Evolutionary conservation across 2,888 invertebrate genomes (phyloP).

Genomic region (Acrobeloides nanus): DNA sequence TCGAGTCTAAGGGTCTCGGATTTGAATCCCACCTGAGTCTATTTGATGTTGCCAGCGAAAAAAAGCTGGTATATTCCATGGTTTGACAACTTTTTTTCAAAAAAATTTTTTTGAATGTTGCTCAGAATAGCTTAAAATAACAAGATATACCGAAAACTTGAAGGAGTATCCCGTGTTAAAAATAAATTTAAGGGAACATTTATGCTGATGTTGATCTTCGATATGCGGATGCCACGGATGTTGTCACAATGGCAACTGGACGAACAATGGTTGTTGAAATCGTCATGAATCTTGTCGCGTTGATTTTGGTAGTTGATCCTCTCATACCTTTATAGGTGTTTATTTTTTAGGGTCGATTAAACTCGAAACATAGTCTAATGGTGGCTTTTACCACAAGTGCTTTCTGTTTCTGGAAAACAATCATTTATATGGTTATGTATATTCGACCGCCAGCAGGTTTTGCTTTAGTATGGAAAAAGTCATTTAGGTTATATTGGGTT

Average conservation of each 20-base stretch:
- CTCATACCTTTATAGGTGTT: not conserved
- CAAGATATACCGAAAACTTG: no score
- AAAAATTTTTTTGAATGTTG: no score
- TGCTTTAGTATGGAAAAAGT: no score
- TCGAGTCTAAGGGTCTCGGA: no score
- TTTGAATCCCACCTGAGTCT: no score
- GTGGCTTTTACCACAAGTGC: conserved; percentile 38
- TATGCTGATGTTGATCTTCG: conserved; percentile 45
- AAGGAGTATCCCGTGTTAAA: no score
- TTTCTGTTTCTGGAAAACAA: conserved; percentile 49
- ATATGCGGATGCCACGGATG: conserved; percentile 37
- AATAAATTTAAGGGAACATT: conserved; percentile 36
- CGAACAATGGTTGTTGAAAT: conserved; percentile 46
- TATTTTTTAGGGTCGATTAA: conserved; percentile 22
- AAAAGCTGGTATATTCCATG: no score
- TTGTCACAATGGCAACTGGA: conserved; percentile 47
- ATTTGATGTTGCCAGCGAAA: no score
- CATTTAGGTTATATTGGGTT: no score
- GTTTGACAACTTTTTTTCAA: no score
- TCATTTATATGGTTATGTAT: conserved; percentile 41
- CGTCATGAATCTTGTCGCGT: conserved; percentile 36
- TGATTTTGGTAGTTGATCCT: conserved; percentile 25
- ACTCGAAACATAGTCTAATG: conserved; percentile 41
- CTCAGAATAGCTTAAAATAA: no score
- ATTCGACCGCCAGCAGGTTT: conserved; percentile 32